These are phyloP conservation scores for Ictalurus furcatus DNA, from an alignment of 2,113 vertebrate species.

Conservation along the genomic window DNA sequence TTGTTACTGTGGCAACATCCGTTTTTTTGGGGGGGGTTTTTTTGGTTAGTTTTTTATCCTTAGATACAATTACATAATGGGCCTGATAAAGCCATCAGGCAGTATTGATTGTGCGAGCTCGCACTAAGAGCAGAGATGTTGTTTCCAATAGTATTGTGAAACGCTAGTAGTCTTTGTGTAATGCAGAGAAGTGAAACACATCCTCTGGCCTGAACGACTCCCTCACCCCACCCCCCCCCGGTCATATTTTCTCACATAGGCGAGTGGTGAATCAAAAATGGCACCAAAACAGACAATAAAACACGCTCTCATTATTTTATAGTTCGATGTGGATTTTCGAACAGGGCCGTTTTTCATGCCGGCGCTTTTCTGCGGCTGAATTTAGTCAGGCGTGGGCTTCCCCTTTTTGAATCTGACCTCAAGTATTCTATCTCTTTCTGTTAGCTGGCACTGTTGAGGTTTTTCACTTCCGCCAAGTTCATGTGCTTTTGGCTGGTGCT, in stretches of 20 bases:
- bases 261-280: neutral
- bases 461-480: slow-evolving; percentile 26
- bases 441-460: neutral
- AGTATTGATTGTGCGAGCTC: slow-evolving; percentile 44
- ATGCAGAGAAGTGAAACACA: slow-evolving; percentile 33
- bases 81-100: slow-evolving; percentile 52
- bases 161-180: slow-evolving; percentile 36
- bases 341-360: slow-evolving; percentile 10
- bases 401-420: slow-evolving; percentile 16
- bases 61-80: slow-evolving; percentile 52
- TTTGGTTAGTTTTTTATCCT: slow-evolving; percentile 5
- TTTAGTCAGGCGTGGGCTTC: neutral
- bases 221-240: neutral
- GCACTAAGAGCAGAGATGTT: slow-evolving; percentile 47
- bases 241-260: slow-evolving; percentile 15
- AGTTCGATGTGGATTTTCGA: slow-evolving; percentile 8
- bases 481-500: slow-evolving; percentile 20
- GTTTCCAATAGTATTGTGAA: slow-evolving; percentile 42
- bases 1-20: slow-evolving; percentile 33
- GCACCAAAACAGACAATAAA: neutral
- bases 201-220: slow-evolving; percentile 10
- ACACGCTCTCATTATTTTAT: slow-evolving; percentile 27
- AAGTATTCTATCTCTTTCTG: neutral
- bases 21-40: no score
- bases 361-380: neutral